Conservation (phyloP, 2,888 invertebrate species). For the Leistus spinibarbis region DNA sequence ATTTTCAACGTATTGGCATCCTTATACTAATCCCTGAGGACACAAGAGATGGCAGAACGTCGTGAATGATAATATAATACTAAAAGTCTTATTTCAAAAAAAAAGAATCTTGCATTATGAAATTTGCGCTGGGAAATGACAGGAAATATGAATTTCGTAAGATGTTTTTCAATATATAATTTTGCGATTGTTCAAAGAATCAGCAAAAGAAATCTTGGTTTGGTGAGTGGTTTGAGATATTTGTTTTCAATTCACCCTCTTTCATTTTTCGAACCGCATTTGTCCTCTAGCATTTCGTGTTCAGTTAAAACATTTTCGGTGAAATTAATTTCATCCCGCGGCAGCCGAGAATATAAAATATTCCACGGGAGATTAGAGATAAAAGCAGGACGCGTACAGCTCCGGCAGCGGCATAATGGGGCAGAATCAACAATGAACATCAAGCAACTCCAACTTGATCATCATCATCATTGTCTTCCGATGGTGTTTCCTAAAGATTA, state of each 20-base stretch:
- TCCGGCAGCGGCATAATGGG: slow-evolving; percentile 13
- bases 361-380: slow-evolving; percentile 22
- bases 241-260: slow-evolving; percentile 20
- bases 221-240: neutral
- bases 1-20: no score
- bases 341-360: slow-evolving; percentile 16
- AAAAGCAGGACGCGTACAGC: slow-evolving; percentile 3
- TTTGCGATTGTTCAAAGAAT: neutral
- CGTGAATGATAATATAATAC: no score
- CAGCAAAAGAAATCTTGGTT: neutral
- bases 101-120: no score
- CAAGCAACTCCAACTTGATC: neutral
- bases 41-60: no score
- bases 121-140: no score
- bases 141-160: no score
- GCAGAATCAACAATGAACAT: slow-evolving; percentile 25
- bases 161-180: no score
- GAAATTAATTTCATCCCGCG: slow-evolving; percentile 31
- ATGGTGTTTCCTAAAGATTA: neutral
- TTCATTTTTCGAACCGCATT: neutral
- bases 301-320: slow-evolving; percentile 23
- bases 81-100: no score
- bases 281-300: neutral
- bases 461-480: neutral
- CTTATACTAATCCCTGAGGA: no score